These are phyloP conservation scores for Noctua comes DNA, from an alignment of 2,888 invertebrate genomes.

Conservation along the genomic window DNA sequence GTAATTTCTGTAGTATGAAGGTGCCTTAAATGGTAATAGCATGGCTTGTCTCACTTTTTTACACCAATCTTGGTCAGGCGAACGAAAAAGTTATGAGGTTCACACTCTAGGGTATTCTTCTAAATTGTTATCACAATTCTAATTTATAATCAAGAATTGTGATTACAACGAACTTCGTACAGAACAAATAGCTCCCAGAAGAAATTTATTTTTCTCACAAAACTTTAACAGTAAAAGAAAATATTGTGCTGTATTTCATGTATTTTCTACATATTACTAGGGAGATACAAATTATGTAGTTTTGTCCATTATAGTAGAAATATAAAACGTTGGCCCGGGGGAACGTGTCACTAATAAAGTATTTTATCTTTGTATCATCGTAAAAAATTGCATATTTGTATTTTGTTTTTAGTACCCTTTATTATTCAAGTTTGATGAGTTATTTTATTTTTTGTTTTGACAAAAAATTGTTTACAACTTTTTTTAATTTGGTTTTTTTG, in stretches of 20 bases:
- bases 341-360: conserved; percentile 56
- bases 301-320: conserved; percentile 40
- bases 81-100: not conserved
- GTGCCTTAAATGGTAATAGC: too few species aligned
- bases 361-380: conserved; percentile 51
- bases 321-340: conserved; percentile 48
- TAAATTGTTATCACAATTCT: conserved; percentile 27
- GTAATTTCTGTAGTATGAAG: too few species aligned
- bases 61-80: not conserved
- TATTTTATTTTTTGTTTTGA: conserved; percentile 42
- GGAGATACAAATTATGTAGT: conserved; percentile 45
- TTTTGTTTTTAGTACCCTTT: conserved; percentile 51
- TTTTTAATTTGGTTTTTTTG: not conserved
- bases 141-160: conserved; percentile 20
- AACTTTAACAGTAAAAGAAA: conserved; percentile 33
- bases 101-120: not conserved
- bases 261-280: conserved; percentile 46
- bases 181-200: conserved; percentile 39
- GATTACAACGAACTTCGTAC: conserved; percentile 22
- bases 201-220: conserved; percentile 33
- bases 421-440: conserved; percentile 52
- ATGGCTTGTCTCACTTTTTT: too few species aligned
- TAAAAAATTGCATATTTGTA: conserved; percentile 59
- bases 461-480: not conserved
- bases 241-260: conserved; percentile 22